Evolutionary conservation across 2,797 vertebrate genomes (phyloP), one percentile per base, ranked within the genome.

Genomic region (Varecia variegata): DNA sequence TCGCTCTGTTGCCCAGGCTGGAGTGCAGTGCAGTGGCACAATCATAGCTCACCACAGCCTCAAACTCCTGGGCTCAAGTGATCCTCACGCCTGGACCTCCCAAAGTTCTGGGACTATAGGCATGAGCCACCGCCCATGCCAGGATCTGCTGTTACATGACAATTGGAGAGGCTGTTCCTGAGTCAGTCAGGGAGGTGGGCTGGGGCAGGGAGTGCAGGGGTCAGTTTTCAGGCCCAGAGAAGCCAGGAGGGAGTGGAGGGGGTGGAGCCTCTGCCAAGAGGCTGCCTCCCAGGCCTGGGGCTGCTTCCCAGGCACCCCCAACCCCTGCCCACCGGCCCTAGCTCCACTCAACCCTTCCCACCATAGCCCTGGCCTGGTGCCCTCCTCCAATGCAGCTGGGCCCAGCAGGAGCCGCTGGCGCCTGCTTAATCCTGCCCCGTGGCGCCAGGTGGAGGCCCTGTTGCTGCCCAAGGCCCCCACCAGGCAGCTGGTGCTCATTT

Each of bases 371-470:
- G 70, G 70, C 6, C 14, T 1, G 0, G 40, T 11, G 58, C 35
- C 77, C 58, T 15, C 82, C 88, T 67, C 79, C 0, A 0, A 43
- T 15, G 90, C 35, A 35, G 67, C n/a, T 58, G 58, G 90, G 43
- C 38, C 40, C 27, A 14, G 32, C 35, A 2, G 50, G 27, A 38
- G n/a, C 73, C 3, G 1, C 14, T 1, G 50, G 73, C 0, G 1
- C 68, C 91, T 38, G 21, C 2, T 50, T 45, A 18, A 67, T 52
- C 35, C 62, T 18, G 68, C 11, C 7, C 52, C 8, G 0, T 0
- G 1, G 30, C 25, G 0, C 2, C 62, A 27, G 56, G 86, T 65
- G 56, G 23, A 40, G n/a, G 43, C 43, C 58, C 25, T 0, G 7
- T 20, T 45, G 25, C 35, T 52, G 47, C 50, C 50, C 58, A n/a